phyloP scores from a whole-genome alignment of 2,113 vertebrate species.

The Hystrix cristata region DNA sequence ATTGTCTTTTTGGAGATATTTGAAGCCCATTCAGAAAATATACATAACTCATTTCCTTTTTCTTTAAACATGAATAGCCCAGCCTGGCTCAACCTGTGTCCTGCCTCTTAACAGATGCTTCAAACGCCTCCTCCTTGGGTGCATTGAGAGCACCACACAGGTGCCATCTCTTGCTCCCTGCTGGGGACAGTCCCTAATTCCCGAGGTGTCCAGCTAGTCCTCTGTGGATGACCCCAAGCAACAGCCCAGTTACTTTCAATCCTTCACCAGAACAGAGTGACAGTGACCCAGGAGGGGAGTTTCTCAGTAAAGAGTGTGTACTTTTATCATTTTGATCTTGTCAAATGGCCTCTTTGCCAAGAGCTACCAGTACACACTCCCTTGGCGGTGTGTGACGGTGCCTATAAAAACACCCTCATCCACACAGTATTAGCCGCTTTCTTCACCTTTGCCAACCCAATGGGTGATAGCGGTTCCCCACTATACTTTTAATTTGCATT shows the following conservation, averaged over 20 bases:
- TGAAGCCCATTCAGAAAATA: background rate
- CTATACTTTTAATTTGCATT: background rate
- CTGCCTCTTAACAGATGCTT: background rate
- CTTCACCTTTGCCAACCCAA: background rate
- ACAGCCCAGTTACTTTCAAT: background rate
- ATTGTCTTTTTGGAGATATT: background rate
- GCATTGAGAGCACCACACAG: accelerated
- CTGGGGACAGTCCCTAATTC: background rate
- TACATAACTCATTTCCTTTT: background rate
- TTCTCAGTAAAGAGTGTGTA: background rate
- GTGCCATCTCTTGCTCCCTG: background rate
- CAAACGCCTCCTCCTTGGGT: background rate
- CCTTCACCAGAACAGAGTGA: background rate
- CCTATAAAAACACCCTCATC: background rate
- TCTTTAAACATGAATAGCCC: background rate
- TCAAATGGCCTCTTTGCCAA: background rate
- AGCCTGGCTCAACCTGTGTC: background rate
- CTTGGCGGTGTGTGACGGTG: background rate
- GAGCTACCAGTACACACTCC: background rate
- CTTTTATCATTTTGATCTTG: background rate
- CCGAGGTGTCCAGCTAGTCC: background rate
- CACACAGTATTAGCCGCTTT: accelerated
- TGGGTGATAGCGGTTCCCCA: background rate
- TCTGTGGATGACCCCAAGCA: too few relatives aligned
- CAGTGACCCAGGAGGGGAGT: background rate